These are phyloP conservation scores for Hypsopygia costalis DNA, from an alignment of 2,888 invertebrate genomes.

Conservation along the genomic window DNA sequence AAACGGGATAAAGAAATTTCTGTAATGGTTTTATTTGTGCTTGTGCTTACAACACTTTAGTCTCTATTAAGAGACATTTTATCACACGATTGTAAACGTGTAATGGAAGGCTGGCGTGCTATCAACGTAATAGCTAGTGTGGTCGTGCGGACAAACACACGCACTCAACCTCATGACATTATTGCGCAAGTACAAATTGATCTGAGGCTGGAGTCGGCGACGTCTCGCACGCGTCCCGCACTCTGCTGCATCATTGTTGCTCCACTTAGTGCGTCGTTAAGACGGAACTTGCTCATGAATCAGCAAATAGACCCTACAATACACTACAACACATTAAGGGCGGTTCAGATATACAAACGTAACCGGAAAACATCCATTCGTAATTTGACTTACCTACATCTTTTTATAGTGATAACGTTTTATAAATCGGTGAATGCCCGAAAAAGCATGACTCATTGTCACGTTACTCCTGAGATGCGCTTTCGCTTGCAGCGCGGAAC, in stretches of 20 bases:
- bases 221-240: conserved; percentile 12
- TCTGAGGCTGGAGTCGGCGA: not conserved
- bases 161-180: conserved; percentile 14
- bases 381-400: too few relatives aligned
- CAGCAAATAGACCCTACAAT: conserved; percentile 32
- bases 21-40: not conserved
- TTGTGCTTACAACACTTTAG: conserved; percentile 5
- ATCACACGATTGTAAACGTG: conserved; percentile 24
- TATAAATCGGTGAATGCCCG: too few relatives aligned
- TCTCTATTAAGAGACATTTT: conserved; percentile 16
- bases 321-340: conserved; percentile 39
- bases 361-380: conserved; percentile 29
- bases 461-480: too few relatives aligned
- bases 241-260: conserved; percentile 34
- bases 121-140: conserved; percentile 26
- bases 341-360: conserved; percentile 31
- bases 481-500: too few relatives aligned
- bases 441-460: too few relatives aligned
- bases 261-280: conserved; percentile 37
- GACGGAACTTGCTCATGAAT: conserved; percentile 37
- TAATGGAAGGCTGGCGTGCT: conserved; percentile 25
- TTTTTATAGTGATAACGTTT: too few relatives aligned
- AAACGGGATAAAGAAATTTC: too few relatives aligned
- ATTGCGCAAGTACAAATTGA: conserved; percentile 31
- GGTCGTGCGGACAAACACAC: conserved; percentile 18